These are phyloP conservation scores for Agriotes lineatus DNA, from an alignment of 2,888 invertebrate genomes.

Conservation along the genomic window DNA sequence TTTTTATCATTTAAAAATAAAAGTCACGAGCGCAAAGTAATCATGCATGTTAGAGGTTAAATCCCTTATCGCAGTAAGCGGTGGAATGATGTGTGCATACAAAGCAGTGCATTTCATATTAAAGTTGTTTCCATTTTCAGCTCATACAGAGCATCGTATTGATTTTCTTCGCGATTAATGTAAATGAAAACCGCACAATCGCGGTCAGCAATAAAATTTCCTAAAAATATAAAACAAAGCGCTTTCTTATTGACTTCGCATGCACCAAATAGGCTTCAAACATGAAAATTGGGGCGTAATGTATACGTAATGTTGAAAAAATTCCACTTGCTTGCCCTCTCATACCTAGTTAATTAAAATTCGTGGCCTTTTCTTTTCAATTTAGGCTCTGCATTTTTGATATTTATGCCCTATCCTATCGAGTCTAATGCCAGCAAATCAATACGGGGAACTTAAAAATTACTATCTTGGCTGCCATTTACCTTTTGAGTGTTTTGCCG, in stretches of 20 bases:
- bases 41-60: slow-evolving; percentile 64
- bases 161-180: slow-evolving; percentile 18
- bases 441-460: too few species aligned
- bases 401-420: too few species aligned
- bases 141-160: slow-evolving; percentile 25
- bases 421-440: too few species aligned
- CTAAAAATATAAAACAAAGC: slow-evolving; percentile 21
- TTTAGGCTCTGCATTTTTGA: too few species aligned
- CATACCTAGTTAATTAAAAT: too few species aligned
- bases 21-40: slow-evolving; percentile 63
- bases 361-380: too few species aligned
- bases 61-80: slow-evolving; percentile 63
- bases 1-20: slow-evolving; percentile 65
- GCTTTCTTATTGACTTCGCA: slow-evolving; percentile 31
- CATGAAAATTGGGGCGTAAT: slow-evolving; percentile 36
- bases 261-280: slow-evolving; percentile 26
- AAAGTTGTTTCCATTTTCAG: slow-evolving; percentile 37
- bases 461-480: too few species aligned
- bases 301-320: slow-evolving; percentile 25
- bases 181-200: not conserved
- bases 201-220: slow-evolving; percentile 13
- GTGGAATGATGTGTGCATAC: slow-evolving; percentile 60
- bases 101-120: slow-evolving; percentile 50
- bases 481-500: too few species aligned
- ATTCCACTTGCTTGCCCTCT: slow-evolving; percentile 1